These are phyloP conservation scores for Nezara viridula DNA, from an alignment of 2,888 invertebrate genomes.

Conservation along the genomic window DNA sequence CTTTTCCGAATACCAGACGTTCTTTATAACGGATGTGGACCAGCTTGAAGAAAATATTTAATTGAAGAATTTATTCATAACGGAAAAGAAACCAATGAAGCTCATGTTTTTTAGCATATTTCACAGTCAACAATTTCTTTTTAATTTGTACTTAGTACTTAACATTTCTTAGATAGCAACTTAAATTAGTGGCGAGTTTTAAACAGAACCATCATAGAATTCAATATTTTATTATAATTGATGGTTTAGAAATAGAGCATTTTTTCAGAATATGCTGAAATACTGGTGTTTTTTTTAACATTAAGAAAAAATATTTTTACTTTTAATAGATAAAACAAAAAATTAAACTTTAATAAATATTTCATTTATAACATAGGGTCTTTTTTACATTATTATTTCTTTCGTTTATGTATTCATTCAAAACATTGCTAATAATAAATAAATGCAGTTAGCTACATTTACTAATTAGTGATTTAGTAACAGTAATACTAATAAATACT, in stretches of 20 bases:
- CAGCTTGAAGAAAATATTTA: no score
- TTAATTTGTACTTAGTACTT: neutral
- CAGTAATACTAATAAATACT: slow-evolving; percentile 27
- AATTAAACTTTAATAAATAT: neutral
- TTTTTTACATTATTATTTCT: neutral
- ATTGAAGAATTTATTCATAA: no score
- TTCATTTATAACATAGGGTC: neutral
- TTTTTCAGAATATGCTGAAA: no score
- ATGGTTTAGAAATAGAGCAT: neutral
- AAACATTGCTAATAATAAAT: no score
- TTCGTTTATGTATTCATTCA: no score
- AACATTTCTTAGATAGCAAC: neutral
- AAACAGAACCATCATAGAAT: no score
- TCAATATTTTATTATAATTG: neutral
- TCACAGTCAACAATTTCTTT: neutral
- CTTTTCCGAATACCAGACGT: no score
- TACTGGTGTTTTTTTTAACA: neutral
- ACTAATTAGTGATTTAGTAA: no score
- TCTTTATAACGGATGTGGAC: no score
- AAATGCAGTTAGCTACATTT: no score
- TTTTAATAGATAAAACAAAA: neutral
- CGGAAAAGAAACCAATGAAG: no score
- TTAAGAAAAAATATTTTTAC: neutral
- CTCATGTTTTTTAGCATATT: no score
- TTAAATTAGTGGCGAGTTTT: neutral